Evolutionary conservation across 2,797 vertebrate genomes (phyloP).

Genomic region (Alectoris magna): DNA sequence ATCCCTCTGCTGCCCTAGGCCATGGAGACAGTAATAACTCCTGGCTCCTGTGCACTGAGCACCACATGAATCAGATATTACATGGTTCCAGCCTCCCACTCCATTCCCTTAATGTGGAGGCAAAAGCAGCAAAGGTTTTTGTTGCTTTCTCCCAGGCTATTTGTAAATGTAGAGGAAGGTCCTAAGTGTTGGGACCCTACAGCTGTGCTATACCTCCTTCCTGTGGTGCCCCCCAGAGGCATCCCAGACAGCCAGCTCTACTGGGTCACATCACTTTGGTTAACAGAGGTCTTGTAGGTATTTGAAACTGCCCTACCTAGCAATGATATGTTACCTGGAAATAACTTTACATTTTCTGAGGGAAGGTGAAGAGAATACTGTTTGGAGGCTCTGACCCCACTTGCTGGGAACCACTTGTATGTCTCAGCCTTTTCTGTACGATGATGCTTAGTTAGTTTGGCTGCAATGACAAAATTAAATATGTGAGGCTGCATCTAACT

Average conservation of each 20-base stretch:
- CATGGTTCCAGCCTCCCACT: neutral
- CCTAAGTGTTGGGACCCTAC: neutral
- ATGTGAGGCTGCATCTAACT: neutral
- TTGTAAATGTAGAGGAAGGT: neutral
- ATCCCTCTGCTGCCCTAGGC: neutral
- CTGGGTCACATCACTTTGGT: neutral
- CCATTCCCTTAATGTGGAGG: neutral
- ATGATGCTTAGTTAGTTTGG: neutral
- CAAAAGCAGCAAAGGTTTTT: neutral
- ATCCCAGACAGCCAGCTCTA: neutral
- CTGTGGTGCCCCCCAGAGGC: accelerated
- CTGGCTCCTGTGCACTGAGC: accelerated
- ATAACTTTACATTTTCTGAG: neutral
- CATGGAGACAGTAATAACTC: neutral
- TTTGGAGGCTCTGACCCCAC: neutral
- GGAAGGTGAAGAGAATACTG: neutral
- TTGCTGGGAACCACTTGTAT: neutral
- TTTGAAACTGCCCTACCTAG: neutral
- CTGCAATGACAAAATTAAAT: neutral
- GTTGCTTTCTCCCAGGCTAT: neutral
- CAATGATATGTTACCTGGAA: neutral
- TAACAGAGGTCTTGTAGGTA: neutral
- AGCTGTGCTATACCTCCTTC: neutral
- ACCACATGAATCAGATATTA: neutral
- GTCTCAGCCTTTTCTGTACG: neutral